Evolutionary conservation across 2,888 invertebrate species (phyloP).

Genomic region (Chloromyia formosa): DNA sequence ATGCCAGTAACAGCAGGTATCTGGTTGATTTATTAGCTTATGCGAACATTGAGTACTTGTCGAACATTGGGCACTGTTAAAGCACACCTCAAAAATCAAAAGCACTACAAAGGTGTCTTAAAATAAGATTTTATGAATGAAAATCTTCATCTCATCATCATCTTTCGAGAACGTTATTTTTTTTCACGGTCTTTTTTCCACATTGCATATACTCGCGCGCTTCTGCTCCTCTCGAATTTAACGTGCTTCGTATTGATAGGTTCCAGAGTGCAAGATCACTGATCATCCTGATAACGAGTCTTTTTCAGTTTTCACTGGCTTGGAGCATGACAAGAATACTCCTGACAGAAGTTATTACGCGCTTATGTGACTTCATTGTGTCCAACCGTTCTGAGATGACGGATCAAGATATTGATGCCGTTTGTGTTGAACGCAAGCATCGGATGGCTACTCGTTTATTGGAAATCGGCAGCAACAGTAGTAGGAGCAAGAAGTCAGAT

Average conservation of each 20-base stretch:
- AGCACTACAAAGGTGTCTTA: not conserved
- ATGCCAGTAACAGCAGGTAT: conserved; percentile 15
- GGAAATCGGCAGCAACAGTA: not conserved
- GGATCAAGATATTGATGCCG: conserved; percentile 25
- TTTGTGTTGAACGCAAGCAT: conserved; percentile 3
- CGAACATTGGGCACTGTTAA: conserved; percentile 13
- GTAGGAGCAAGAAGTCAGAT: conserved; percentile 11
- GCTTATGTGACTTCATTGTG: conserved; percentile 19
- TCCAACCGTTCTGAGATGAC: conserved; percentile 7
- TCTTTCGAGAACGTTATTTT: not conserved
- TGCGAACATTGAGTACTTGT: not conserved
- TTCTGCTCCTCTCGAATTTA: not conserved
- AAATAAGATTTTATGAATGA: conserved; percentile 18
- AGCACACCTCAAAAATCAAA: not conserved
- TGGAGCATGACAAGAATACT: not conserved
- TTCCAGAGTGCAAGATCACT: not conserved
- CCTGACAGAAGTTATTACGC: conserved; percentile 37
- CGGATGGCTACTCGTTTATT: conserved; percentile 17
- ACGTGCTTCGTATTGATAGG: conserved; percentile 12
- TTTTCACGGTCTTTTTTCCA: not conserved
- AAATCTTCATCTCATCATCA: conserved; percentile 15
- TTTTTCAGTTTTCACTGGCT: not conserved
- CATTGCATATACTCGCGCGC: not conserved
- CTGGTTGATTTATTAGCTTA: conserved; percentile 25
- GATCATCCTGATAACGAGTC: conserved; percentile 9